Conservation (phyloP, 1,140 invertebrate species). For the Hetaerina americana region DNA sequence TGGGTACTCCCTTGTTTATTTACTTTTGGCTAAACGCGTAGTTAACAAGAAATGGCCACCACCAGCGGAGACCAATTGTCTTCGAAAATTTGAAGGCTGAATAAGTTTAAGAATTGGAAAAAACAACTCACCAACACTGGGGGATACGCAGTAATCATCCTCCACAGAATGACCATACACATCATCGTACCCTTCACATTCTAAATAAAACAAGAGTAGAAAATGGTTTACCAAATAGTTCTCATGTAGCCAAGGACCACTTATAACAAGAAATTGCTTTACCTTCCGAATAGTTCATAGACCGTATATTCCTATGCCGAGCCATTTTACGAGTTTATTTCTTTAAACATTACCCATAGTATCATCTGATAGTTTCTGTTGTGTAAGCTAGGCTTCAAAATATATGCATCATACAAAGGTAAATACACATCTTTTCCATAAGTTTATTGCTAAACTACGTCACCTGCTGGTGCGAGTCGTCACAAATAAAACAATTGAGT, state of each 20-base stretch:
- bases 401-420: background rate
- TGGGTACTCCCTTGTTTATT: too few species aligned
- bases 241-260: background rate
- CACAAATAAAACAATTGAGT: too few species aligned
- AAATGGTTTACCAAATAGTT: conserved; percentile 9
- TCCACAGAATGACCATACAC: conserved; percentile 87
- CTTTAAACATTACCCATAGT: background rate
- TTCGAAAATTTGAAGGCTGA: too few species aligned
- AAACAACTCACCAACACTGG: conserved; percentile 49
- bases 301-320: conserved; percentile 59
- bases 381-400: background rate
- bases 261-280: conserved; percentile 15
- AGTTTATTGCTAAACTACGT: background rate
- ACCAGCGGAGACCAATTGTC: too few species aligned
- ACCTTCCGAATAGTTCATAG: conserved; percentile 60
- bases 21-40: too few species aligned
- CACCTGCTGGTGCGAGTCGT: background rate
- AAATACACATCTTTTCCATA: background rate
- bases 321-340: conserved; percentile 41
- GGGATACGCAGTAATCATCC: conserved; percentile 78
- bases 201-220: conserved; percentile 38
- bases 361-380: background rate
- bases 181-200: conserved; percentile 83
- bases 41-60: too few species aligned
- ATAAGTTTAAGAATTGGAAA: too few species aligned